Percentiles rank a stretch among this genome's conserved stretches.
Evolutionary conservation across 2,797 vertebrate species (phyloP).

Genomic region (Mus caroli): DNA sequence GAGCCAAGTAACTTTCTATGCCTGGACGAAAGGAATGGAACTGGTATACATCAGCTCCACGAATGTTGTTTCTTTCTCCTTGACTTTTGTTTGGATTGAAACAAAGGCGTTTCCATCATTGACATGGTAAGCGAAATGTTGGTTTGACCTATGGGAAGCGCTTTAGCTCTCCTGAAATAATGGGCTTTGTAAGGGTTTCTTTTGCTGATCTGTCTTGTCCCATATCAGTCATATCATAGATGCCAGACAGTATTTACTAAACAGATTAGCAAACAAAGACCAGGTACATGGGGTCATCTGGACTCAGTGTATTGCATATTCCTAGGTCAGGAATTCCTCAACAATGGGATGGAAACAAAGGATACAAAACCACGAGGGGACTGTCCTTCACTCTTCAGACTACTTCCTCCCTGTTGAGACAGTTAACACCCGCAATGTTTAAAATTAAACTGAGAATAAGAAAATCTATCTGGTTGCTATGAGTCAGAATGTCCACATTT

Average conservation of each 20-base stretch:
- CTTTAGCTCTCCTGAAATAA: neutral
- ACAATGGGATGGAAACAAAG: neutral
- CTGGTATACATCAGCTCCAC: neutral
- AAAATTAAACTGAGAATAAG: constrained; percentile 37
- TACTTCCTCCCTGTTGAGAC: neutral
- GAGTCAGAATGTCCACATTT: neutral
- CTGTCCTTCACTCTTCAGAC: neutral
- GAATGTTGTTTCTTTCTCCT: neutral
- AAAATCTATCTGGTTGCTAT: neutral
- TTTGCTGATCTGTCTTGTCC: neutral
- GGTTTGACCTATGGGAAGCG: neutral
- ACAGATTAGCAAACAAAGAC: neutral
- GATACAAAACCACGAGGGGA: neutral
- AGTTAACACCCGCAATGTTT: neutral
- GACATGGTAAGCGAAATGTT: neutral
- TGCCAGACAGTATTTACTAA: neutral
- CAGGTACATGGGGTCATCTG: neutral
- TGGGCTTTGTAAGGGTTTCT: neutral
- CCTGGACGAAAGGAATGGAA: neutral
- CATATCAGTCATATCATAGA: neutral
- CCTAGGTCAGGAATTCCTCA: neutral
- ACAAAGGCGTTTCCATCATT: neutral
- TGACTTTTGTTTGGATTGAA: neutral
- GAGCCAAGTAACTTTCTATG: neutral
- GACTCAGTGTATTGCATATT: neutral